Conservation (phyloP, 2,888 invertebrate species). For the Atherix ibis region DNA sequence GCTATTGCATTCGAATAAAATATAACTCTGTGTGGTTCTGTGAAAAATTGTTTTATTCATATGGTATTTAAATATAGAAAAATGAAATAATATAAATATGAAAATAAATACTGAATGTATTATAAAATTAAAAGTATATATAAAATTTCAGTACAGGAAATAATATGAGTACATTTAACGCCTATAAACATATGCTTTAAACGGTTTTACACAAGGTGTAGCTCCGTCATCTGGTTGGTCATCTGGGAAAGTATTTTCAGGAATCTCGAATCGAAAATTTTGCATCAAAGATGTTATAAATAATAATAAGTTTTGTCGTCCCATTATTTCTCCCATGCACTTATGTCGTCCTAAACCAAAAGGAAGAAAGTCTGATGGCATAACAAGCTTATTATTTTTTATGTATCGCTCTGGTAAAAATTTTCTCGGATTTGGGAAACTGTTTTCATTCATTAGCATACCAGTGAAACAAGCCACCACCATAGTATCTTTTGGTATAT, state of each 20-base stretch:
- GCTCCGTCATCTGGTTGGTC: conserved; percentile 58
- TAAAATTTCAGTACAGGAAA: too few species aligned
- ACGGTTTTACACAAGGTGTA: conserved; percentile 60
- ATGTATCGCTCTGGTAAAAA: conserved; percentile 67
- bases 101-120: too few species aligned
- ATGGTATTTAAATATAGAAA: too few species aligned
- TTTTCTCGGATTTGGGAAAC: conserved; percentile 50
- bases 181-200: too few species aligned
- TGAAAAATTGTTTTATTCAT: too few species aligned
- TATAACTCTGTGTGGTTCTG: too few species aligned
- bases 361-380: conserved; percentile 57
- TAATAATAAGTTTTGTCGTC: conserved; percentile 60
- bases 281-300: conserved; percentile 60
- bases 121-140: too few species aligned
- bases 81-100: too few species aligned
- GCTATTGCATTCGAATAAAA: too few species aligned
- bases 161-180: too few species aligned
- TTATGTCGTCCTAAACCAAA: conserved; percentile 66
- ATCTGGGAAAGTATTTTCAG: conserved; percentile 46
- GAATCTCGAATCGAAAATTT: conserved; percentile 48
- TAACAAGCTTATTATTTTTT: conserved; percentile 39
- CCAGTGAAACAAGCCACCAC: conserved; percentile 60
- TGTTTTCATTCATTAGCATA: conserved; percentile 49
- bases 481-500: conserved; percentile 71
- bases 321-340: conserved; percentile 65